Base-by-base conservation (phyloP, 2,888 invertebrate species). In the Agrotis ipsilon region DNA sequence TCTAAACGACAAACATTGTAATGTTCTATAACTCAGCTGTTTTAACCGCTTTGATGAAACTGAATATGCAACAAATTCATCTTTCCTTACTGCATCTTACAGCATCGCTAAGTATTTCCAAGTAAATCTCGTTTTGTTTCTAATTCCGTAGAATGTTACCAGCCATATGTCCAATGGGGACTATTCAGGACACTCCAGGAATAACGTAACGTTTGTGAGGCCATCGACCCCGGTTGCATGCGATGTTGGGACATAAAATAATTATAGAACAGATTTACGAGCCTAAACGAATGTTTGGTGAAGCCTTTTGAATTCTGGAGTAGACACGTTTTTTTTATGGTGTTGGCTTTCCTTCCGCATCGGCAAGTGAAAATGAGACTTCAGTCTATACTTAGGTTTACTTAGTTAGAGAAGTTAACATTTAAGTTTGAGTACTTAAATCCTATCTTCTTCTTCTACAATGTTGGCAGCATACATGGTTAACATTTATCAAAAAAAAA, bases 161-260 rank as follows among this genome's bases (percentile, higher is more conserved):
- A 68, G 67, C 72, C 82, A 77, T 78, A 70, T 68, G 65, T 72
- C 66, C 63, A 78, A 43, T 48, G 68, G 60, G 21, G 76, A 85
- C 85, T 83, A 86, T 86, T 85, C 84, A 86, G 86, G 86, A 87
- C 76, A 83, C 85, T 70, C 86, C 84, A 88, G 88, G 89, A 88
- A 88, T 93, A 94, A 92, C 93, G 49, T 62, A 43, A 69, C 65
- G 78, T 80, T 81, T 80, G 86, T 78, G 84, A 87, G 94, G 85
- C 80, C 93, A 86, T 87, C 86, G 93, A 92, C 90, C 94, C 79
- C 85, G 68, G 82, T 86, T 89, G 87, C 88, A 89, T 87, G 79
- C 83, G 60, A 67, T 72, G 78, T 55, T 80, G 85, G 82, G 87
- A 90, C 90, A 91, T 92, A 80, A 91, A 91, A 88, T 89, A 93